phyloP scores from a whole-genome alignment of 2,888 invertebrate species.

The Tridacna gigas region DNA sequence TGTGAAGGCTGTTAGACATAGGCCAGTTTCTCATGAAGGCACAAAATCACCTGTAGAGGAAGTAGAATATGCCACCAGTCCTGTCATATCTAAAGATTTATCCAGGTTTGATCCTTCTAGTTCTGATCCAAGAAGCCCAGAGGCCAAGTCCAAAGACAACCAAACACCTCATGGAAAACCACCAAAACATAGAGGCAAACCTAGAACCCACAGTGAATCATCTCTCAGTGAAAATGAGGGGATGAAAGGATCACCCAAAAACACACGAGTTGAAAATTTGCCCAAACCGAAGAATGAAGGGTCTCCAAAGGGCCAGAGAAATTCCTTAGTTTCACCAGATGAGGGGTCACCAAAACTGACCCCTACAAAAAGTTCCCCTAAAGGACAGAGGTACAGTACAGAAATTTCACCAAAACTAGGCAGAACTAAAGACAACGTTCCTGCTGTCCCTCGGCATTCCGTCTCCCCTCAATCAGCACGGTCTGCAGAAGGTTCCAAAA shows the following conservation, averaged over 20 bases:
- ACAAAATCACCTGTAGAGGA: constrained; percentile 36
- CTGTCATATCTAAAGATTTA: constrained; percentile 27
- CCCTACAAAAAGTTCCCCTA: constrained; percentile 60
- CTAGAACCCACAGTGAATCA: constrained; percentile 77
- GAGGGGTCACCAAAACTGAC: constrained; percentile 65
- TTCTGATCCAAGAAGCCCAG: constrained; percentile 25
- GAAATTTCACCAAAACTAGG: constrained; percentile 64
- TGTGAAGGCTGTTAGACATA: constrained; percentile 36
- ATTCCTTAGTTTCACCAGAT: constrained; percentile 47
- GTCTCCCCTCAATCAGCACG: constrained; percentile 51
- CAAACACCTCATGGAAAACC: constrained; percentile 67
- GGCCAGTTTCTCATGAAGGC: constrained; percentile 39
- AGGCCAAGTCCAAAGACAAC: constrained; percentile 35
- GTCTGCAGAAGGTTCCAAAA: constrained; percentile 56
- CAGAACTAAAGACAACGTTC: constrained; percentile 39
- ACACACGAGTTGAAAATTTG: constrained; percentile 50
- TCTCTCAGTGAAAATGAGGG: constrained; percentile 74
- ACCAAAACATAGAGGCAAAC: constrained; percentile 71
- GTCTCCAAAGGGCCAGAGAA: constrained; percentile 64
- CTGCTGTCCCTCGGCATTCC: constrained; percentile 38
- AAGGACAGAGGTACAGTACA: constrained; percentile 56
- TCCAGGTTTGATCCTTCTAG: constrained; percentile 24
- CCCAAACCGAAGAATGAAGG: constrained; percentile 64
- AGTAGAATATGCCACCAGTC: constrained; percentile 31
- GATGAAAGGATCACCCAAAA: constrained; percentile 49